A percentile compares a stretch with the other conserved stretches of the same genome.
Evolutionary conservation across 92 coral and sea anemone species (phyloP).

Genomic region (Phenganax subtilis): DNA sequence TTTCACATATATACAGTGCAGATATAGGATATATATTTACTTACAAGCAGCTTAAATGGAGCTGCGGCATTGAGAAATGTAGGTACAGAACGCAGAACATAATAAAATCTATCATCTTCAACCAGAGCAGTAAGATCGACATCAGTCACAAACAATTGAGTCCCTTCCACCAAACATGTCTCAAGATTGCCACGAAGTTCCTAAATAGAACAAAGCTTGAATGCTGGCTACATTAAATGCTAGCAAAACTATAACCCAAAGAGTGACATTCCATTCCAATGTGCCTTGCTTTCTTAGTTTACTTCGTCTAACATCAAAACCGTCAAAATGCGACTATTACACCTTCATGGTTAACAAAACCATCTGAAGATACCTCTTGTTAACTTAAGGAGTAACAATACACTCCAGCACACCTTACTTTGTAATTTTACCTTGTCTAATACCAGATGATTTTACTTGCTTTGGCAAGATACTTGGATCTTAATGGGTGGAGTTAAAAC

Average conservation of each 20-base stretch:
- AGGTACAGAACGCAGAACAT: conserved; percentile 65
- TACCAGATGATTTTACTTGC: no score
- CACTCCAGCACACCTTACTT: neutral
- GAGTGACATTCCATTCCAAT: neutral
- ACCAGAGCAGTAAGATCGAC: conserved; percentile 78
- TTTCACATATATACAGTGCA: neutral
- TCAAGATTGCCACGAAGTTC: conserved; percentile 98
- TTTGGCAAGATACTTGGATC: no score
- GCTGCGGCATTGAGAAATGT: conserved; percentile 69
- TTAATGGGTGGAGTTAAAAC: no score
- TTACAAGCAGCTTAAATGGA: conserved; percentile 89
- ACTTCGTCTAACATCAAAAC: no score
- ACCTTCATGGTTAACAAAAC: neutral
- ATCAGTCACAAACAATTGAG: conserved; percentile 76
- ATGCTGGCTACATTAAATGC: neutral
- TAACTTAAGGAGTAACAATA: neutral
- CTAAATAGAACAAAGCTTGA: conserved; percentile 37
- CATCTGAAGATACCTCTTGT: neutral
- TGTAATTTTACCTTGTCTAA: no score
- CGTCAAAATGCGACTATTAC: no score
- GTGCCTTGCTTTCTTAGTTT: no score
- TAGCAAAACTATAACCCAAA: neutral
- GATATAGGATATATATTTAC: neutral
- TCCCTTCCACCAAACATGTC: conserved; percentile 94
- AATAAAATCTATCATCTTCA: conserved; percentile 70